Evolutionary conservation across 2,888 invertebrate genomes (phyloP).

Genomic region (Nomada ferruginata): DNA sequence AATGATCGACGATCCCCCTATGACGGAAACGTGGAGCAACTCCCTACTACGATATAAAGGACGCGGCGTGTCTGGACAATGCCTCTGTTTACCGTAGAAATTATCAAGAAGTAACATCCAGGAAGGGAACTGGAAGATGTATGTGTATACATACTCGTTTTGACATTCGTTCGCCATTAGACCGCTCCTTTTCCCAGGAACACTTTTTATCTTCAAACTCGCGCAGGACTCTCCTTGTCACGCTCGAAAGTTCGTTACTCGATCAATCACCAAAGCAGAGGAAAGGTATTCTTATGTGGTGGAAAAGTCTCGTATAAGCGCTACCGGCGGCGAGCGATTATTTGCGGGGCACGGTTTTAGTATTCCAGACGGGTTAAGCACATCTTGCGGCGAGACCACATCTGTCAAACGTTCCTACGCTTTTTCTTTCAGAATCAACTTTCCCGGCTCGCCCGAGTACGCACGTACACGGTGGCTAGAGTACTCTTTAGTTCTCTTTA

Average conservation of each 20-base stretch:
- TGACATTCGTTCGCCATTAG: constrained; percentile 55
- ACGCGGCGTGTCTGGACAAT: constrained; percentile 49
- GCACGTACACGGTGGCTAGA: neutral
- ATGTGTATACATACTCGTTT: constrained; percentile 11
- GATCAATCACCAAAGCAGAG: constrained; percentile 31
- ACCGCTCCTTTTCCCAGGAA: constrained; percentile 9
- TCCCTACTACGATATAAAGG: constrained; percentile 51
- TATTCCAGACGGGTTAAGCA: neutral
- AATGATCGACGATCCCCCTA: constrained; percentile 64
- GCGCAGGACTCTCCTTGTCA: constrained; percentile 3
- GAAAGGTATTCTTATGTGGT: neutral
- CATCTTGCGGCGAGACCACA: constrained; percentile 37
- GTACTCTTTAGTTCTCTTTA: constrained; percentile 36
- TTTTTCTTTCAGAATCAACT: constrained; percentile 41
- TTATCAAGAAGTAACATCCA: constrained; percentile 61
- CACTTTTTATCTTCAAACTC: neutral
- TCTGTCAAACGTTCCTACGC: constrained; percentile 50
- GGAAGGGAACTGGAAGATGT: constrained; percentile 27
- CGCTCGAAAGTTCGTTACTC: constrained; percentile 23
- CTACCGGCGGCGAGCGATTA: constrained; percentile 9
- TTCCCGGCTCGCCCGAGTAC: constrained; percentile 34
- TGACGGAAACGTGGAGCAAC: constrained; percentile 39
- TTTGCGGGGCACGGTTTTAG: neutral
- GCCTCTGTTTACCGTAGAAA: constrained; percentile 70
- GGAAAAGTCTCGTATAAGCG: neutral